Percentiles rank a stretch among this genome's conserved stretches.
phyloP scores from a whole-genome alignment of 2,113 vertebrate genomes.

The Microtus montanus region DNA sequence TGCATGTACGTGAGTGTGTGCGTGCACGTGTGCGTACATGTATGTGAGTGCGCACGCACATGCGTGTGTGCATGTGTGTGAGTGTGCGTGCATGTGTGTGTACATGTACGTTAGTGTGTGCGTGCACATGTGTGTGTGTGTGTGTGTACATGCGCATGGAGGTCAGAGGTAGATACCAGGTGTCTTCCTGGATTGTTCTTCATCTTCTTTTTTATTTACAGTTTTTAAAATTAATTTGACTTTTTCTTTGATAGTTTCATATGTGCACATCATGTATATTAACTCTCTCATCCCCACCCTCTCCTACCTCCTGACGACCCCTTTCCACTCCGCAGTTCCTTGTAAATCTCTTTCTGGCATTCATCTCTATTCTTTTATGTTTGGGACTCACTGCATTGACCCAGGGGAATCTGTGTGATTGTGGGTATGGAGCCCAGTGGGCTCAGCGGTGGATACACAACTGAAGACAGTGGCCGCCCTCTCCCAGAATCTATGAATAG shows the following conservation, averaged over 20 bases:
- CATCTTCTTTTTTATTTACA: background rate
- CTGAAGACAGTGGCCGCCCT: background rate
- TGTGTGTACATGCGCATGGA: accelerated
- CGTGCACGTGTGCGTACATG: no score
- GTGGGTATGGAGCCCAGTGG: background rate
- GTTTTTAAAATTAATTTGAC: background rate
- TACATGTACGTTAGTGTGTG: no score
- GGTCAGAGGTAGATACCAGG: background rate
- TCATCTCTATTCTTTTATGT: background rate
- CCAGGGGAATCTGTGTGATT: background rate
- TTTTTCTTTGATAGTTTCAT: background rate
- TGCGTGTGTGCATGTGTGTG: accelerated
- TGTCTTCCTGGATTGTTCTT: constrained; percentile 1
- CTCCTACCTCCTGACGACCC: background rate
- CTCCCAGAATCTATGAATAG: background rate
- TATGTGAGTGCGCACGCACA: no score
- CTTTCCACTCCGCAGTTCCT: background rate
- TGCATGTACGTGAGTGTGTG: no score
- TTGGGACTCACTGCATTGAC: background rate
- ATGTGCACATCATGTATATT: background rate
- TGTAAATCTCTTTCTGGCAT: background rate
- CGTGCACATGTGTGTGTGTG: no score
- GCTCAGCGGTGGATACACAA: background rate
- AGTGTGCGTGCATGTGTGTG: no score
- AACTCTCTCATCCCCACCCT: no score